Evolutionary conservation across 2,888 invertebrate species (phyloP).

Genomic region (Lamproptera curius): DNA sequence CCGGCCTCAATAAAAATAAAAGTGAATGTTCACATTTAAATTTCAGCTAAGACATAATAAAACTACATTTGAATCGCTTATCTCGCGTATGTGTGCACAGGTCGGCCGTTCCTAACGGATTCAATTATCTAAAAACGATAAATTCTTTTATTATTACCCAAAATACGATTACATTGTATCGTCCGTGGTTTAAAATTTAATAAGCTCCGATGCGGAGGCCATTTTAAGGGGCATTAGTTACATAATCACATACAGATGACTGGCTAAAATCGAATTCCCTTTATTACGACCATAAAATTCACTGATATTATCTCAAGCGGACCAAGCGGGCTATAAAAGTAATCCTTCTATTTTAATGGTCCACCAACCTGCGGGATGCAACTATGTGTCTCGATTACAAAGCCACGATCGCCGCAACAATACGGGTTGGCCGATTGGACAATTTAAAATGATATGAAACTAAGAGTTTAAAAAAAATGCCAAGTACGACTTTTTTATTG

Average conservation of each 20-base stretch:
- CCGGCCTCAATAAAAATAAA: background rate
- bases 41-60: background rate
- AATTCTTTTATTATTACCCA: slow-evolving; percentile 10
- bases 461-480: too few species aligned
- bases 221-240: slow-evolving; percentile 37
- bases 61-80: slow-evolving; percentile 1
- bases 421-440: slow-evolving; percentile 1
- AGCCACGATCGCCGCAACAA: slow-evolving; percentile 24
- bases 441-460: too few species aligned
- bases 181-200: slow-evolving; percentile 14
- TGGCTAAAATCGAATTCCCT: slow-evolving; percentile 73
- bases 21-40: slow-evolving; percentile 1
- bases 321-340: slow-evolving; percentile 70
- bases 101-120: slow-evolving; percentile 5
- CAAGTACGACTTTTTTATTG: too few species aligned
- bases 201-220: slow-evolving; percentile 11
- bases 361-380: slow-evolving; percentile 68
- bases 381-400: slow-evolving; percentile 64
- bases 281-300: slow-evolving; percentile 74
- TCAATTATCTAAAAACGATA: slow-evolving; percentile 19
- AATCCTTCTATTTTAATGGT: slow-evolving; percentile 74
- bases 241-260: slow-evolving; percentile 67
- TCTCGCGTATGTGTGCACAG: slow-evolving; percentile 6
- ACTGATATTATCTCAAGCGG: slow-evolving; percentile 73
- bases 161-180: slow-evolving; percentile 10